Evolutionary conservation across 1,140 invertebrate genomes (phyloP), one percentile per base, ranked within the genome.

Genomic region (Choristoneura fumiferana): DNA sequence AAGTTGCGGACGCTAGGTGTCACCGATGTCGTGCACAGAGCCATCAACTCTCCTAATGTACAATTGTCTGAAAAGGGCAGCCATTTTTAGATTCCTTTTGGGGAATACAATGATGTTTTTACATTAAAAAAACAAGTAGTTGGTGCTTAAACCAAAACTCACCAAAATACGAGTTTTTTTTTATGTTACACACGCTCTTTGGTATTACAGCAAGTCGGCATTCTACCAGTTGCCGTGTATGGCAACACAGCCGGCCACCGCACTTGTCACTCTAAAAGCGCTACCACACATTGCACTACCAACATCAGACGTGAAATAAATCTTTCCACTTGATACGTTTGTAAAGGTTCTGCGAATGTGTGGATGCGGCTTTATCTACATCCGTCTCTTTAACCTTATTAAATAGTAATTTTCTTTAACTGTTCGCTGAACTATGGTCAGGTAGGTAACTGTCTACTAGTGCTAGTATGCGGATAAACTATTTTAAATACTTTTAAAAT

Each of bases 211-310:
- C 63, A 66, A 55, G 54, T 53, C 49, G 38, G 61, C 73, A 82
- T 83, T 83, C 80, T 83, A 81, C 80, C 54, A 49, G 74, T 69
- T 79, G 54, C 80, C 75, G 49, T 58, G 52, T 79, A 76, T 60
- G 75, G 80, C n/a, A 12, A 17, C 17, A 43, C 15, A 12, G 55
- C 40, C 58, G 39, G 57, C 49, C 63, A 57, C 10, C n/a, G 53
- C 71, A 71, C 75, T 73, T 67, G 71, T 73, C 65, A 49, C 18
- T 29, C 22, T 29, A 29, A 29, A 29, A 17, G 43, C 43, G 18
- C 4, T 49, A 17, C 10, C 4, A 49, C 22, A 29, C 22, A 29
- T 6, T 6, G 22, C 2, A 6, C 22, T 29, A 29, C 22, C 2
- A 3, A 2, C 2, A 29, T 29, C 22, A 29, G 22, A 29, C 22